A percentile compares a stretch with the other conserved stretches of the same genome.
phyloP scores from a whole-genome alignment of 1,140 invertebrate genomes.

The Drosophila lacertosa region DNA sequence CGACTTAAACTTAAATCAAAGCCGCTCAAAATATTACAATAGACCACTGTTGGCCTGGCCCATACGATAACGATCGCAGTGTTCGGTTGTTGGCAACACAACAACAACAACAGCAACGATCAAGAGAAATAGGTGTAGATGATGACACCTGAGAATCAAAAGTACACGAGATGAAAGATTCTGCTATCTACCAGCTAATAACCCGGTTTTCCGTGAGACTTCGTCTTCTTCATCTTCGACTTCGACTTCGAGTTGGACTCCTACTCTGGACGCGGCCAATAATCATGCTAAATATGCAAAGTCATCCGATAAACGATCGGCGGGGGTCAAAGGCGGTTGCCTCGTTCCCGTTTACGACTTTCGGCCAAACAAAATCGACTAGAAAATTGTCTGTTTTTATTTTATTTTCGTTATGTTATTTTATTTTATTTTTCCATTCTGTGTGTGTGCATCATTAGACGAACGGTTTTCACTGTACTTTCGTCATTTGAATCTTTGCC shows the following conservation, averaged over 20 bases:
- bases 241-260: conserved; percentile 12
- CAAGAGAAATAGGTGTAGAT: conserved; percentile 73
- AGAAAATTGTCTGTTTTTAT: conserved; percentile 59
- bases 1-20: conserved; percentile 82
- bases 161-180: conserved; percentile 56
- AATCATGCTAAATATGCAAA: conserved; percentile 81
- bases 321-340: conserved; percentile 67
- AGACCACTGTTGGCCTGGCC: conserved; percentile 49
- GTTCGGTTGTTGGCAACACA: conserved; percentile 53
- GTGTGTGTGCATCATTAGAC: conserved; percentile 51
- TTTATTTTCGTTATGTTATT: no score
- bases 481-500: conserved; percentile 16
- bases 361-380: conserved; percentile 50
- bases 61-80: conserved; percentile 69
- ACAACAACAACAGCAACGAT: conserved; percentile 18
- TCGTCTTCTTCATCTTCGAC: conserved; percentile 7
- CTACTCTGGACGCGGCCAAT: conserved; percentile 57
- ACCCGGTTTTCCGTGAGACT: conserved; percentile 70
- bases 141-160: conserved; percentile 83
- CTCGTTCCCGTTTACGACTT: conserved; percentile 32
- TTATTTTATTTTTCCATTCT: no score
- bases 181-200: conserved; percentile 69
- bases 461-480: conserved; percentile 32
- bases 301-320: conserved; percentile 82
- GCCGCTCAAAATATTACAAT: conserved; percentile 77